These are phyloP conservation scores for Ranitomeya imitator DNA, from an alignment of 2,113 vertebrate species.

Conservation along the genomic window DNA sequence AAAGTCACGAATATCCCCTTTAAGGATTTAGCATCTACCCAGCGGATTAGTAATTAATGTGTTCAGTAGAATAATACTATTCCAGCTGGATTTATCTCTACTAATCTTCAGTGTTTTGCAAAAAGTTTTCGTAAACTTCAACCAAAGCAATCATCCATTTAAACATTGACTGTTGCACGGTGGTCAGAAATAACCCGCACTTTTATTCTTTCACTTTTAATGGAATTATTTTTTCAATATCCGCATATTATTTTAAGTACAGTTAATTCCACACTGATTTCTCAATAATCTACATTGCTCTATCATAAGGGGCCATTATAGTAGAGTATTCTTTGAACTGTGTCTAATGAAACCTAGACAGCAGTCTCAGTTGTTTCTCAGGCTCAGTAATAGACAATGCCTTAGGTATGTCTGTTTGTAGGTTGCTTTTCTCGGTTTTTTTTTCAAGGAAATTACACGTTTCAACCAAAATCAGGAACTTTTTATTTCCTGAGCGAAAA, in stretches of 20 bases:
- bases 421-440: conserved; percentile 39
- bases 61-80: not conserved
- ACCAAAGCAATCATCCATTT: not conserved
- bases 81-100: not conserved
- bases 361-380: conserved; percentile 61
- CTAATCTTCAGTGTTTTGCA: not conserved
- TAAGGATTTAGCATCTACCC: not conserved
- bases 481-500: conserved; percentile 65
- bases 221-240: conserved; percentile 24
- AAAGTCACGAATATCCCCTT: no score
- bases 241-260: conserved; percentile 53
- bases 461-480: conserved; percentile 66
- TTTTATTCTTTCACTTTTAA: conserved; percentile 2
- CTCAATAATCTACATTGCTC: conserved; percentile 31
- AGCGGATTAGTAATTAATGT: no score
- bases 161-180: not conserved
- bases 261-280: conserved; percentile 58
- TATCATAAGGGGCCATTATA: conserved; percentile 42
- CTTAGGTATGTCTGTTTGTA: conserved; percentile 60
- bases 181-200: not conserved
- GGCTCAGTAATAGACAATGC: conserved; percentile 60
- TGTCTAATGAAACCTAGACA: conserved; percentile 60
- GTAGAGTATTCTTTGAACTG: conserved; percentile 54
- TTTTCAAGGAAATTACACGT: conserved; percentile 66
- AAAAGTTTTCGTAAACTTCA: not conserved